phyloP scores from a whole-genome alignment of 2,113 vertebrate species.

The Muntiacus reevesi region DNA sequence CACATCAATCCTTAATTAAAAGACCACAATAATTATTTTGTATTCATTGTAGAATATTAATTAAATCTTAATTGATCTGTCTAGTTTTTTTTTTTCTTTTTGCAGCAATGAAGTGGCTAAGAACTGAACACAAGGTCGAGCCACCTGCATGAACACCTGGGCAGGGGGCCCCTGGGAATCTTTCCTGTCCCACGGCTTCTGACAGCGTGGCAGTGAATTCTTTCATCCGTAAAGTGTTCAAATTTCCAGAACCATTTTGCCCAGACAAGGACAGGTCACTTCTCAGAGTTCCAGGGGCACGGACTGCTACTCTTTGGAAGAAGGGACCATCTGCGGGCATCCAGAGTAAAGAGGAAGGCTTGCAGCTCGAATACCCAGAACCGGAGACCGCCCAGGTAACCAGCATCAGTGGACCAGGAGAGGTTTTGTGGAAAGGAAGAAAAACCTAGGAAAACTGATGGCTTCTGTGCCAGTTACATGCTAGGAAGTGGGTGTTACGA shows the following conservation, averaged over 20 bases:
- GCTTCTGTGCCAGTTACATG: neutral
- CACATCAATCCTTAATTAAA: conserved; percentile 55
- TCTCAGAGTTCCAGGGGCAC: neutral
- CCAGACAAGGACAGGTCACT: neutral
- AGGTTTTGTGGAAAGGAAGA: neutral
- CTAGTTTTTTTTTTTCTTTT: neutral
- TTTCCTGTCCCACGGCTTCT: neutral
- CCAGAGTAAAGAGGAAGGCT: neutral
- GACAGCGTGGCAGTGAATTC: neutral
- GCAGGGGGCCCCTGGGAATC: neutral
- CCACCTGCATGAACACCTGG: neutral
- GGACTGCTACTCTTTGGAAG: neutral
- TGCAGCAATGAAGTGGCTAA: conserved; percentile 57
- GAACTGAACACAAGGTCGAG: neutral
- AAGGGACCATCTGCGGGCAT: neutral
- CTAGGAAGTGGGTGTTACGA: neutral
- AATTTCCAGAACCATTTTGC: neutral
- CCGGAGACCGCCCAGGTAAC: neutral
- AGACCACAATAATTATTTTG: conserved; percentile 46
- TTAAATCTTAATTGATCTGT: conserved; percentile 50
- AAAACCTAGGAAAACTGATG: neutral
- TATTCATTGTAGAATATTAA: conserved; percentile 70
- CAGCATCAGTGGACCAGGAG: neutral
- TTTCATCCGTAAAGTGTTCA: neutral
- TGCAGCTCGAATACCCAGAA: neutral